Evolutionary conservation across 1,140 invertebrate species (phyloP).

Genomic region (Microplitis demolitor): DNA sequence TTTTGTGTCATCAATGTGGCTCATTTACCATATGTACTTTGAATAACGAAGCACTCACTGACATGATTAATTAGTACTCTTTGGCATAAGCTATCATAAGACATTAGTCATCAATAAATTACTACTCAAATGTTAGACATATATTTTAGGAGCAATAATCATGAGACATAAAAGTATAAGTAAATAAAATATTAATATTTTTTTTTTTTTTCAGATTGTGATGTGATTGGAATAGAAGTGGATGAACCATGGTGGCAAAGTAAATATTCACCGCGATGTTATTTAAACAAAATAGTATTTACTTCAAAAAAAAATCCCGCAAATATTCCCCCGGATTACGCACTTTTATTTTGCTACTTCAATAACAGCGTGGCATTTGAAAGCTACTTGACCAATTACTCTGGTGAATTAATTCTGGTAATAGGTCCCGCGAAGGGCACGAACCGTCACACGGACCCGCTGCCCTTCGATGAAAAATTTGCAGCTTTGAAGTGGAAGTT

Average conservation of each 20-base stretch:
- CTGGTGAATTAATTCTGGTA: conserved; percentile 68
- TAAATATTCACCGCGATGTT: conserved; percentile 64
- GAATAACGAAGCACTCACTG: too few species aligned
- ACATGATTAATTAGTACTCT: too few species aligned
- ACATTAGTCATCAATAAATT: too few species aligned
- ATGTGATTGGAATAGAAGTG: conserved; percentile 64
- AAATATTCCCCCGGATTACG: conserved; percentile 53
- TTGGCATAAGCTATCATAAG: too few species aligned
- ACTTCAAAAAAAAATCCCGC: conserved; percentile 44
- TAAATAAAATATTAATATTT: too few species aligned
- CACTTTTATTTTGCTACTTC: conserved; percentile 77
- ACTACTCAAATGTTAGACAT: too few species aligned
- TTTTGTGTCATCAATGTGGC: too few species aligned
- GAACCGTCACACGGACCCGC: conserved; percentile 70
- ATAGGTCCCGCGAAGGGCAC: conserved; percentile 71
- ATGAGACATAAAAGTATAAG: too few species aligned
- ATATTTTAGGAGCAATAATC: neutral
- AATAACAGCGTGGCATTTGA: conserved; percentile 71
- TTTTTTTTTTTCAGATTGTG: conserved; percentile 49
- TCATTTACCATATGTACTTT: too few species aligned
- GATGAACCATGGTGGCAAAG: conserved; percentile 69
- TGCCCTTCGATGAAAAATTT: conserved; percentile 66
- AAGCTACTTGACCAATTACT: conserved; percentile 68
- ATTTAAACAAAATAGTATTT: conserved; percentile 57
- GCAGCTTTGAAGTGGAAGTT: conserved; percentile 45